phyloP scores from a whole-genome alignment of 2,888 invertebrate species.

The Synanthedon vespiformis region DNA sequence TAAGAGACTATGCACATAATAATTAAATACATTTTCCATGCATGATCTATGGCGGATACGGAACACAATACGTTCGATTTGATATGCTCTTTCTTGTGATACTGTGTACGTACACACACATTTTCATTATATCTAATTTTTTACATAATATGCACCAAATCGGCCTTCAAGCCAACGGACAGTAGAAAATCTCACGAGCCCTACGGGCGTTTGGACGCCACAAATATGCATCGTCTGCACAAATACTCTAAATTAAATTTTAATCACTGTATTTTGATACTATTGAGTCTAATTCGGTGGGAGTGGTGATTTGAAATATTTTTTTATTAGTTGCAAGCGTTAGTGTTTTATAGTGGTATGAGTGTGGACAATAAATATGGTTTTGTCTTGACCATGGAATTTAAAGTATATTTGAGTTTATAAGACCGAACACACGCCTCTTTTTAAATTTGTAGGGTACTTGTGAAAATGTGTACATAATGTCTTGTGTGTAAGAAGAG shows the following conservation, averaged over 20 bases:
- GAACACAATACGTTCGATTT: too few relatives aligned
- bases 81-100: too few relatives aligned
- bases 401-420: not conserved
- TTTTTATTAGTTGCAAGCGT: slow-evolving; percentile 53
- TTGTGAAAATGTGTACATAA: not conserved
- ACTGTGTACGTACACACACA: too few relatives aligned
- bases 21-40: too few relatives aligned
- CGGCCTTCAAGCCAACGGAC: too few relatives aligned
- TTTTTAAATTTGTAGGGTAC: not conserved
- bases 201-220: slow-evolving; percentile 14
- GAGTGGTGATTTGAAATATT: slow-evolving; percentile 21
- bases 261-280: slow-evolving; percentile 53
- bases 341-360: slow-evolving; percentile 51
- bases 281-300: slow-evolving; percentile 23
- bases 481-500: too few relatives aligned
- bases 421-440: not conserved
- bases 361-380: slow-evolving; percentile 64
- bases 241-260: slow-evolving; percentile 52
- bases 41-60: too few relatives aligned
- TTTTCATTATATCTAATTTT: too few relatives aligned
- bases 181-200: too few relatives aligned
- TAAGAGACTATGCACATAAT: too few relatives aligned
- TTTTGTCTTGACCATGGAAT: slow-evolving; percentile 25
- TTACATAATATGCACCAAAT: too few relatives aligned
- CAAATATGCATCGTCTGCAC: slow-evolving; percentile 39